Evolutionary conservation across 1,140 invertebrate species (phyloP), one percentile per base, ranked within the genome.

Genomic region (Zaprionus camerounensis): DNA sequence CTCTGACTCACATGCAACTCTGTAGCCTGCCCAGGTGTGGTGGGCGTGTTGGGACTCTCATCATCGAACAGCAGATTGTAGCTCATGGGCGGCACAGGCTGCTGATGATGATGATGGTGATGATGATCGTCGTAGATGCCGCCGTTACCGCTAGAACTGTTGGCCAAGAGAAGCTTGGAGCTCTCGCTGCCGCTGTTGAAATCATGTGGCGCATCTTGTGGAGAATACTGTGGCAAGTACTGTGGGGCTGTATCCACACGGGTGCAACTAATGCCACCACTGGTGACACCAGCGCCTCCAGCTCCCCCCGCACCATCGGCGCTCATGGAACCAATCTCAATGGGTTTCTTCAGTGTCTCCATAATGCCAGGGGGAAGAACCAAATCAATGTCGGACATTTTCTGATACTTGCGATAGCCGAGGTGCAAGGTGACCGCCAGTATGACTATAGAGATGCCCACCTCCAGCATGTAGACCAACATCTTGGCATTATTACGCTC

Each of bases 101-200:
- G 46, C 13, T 26, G 72, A 4, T 57, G 51, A 17, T 46, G 36
- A 34, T 65, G 51, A 22, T 46, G 17, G 17, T 17, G 36, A 28
- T 65, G 41, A n/a, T 46, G 67, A 13, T 79, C 76, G 22, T 83
- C 76, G 17, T 80, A 75, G 41, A 44, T 49, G 24, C 73, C 73
- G 31, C 68, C 55, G 15, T 68, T 66, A 13, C 70, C 55, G n/a
- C 71, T 76, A 0, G 80, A 80, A n/a, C 56, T 76, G 55, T 79
- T 88, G 28, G 73, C 73, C 13, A 88, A 26, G 1, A 86, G 61
- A 46, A 90, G 58, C 24, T 90, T 90, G 17, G 85, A 79, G 57
- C 86, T 90, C 41, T 90, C 85, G 28, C 83, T 90, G 57, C 85
- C 82, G 46, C 76, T 85, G 49, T 79, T 71, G 4, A 85, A 84